phyloP scores from a whole-genome alignment of 2,888 invertebrate species.

The Dysmachus trigonus region DNA sequence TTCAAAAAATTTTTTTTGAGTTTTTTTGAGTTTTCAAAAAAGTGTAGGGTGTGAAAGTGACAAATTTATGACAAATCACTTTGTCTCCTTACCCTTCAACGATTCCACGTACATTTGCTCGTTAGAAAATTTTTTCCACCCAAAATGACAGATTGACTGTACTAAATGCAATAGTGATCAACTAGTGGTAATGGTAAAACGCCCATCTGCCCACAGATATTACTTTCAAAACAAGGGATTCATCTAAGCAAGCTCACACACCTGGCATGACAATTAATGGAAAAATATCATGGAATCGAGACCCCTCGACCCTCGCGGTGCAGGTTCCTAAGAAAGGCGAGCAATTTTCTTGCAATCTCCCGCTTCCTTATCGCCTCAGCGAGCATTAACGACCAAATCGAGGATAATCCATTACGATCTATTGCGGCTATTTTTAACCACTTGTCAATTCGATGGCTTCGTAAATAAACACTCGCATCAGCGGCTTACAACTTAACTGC shows the following conservation, averaged over 20 bases:
- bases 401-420: not conserved
- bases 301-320: not conserved
- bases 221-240: not conserved
- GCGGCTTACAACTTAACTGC: not conserved
- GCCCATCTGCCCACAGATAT: too few species aligned
- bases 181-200: too few species aligned
- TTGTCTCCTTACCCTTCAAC: too few species aligned
- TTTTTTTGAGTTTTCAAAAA: too few species aligned
- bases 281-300: not conserved
- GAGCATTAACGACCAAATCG: not conserved
- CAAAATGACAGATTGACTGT: too few species aligned
- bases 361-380: not conserved
- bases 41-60: too few species aligned
- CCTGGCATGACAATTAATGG: not conserved
- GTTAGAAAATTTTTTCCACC: too few species aligned
- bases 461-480: not conserved
- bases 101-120: too few species aligned
- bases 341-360: not conserved
- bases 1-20: too few species aligned
- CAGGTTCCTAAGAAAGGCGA: not conserved
- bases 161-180: too few species aligned
- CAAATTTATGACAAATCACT: too few species aligned
- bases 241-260: not conserved
- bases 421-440: conserved; percentile 5
- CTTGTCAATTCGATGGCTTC: not conserved